Percentiles rank a stretch among this genome's conserved stretches.
These are phyloP conservation scores for Drosophila sp. DNA, from an alignment of 1,140 invertebrate genomes.

Conservation along the genomic window DNA sequence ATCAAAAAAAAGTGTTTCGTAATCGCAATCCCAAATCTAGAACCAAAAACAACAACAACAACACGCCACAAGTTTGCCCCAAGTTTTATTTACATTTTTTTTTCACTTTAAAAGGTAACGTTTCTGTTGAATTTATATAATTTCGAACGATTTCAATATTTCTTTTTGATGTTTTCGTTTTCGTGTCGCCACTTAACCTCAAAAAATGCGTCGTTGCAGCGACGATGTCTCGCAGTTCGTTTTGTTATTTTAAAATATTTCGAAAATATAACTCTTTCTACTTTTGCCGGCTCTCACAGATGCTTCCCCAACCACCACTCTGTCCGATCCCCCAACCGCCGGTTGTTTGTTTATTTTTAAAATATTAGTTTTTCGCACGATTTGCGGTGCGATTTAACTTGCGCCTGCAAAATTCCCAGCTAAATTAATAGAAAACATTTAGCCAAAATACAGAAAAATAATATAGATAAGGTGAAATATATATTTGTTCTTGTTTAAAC, in stretches of 20 bases:
- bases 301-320: slow-evolving; percentile 4
- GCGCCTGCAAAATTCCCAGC: slow-evolving; percentile 12
- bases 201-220: slow-evolving; percentile 52
- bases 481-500: slow-evolving; percentile 7
- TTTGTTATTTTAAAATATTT: slow-evolving; percentile 75
- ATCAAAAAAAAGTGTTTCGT: slow-evolving; percentile 67
- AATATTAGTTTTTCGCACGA: slow-evolving; percentile 73
- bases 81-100: slow-evolving; percentile 45
- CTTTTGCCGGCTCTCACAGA: slow-evolving; percentile 60
- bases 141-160: slow-evolving; percentile 28
- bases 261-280: slow-evolving; percentile 63
- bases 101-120: slow-evolving; percentile 26
- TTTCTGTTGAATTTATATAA: slow-evolving; percentile 51
- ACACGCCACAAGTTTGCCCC: slow-evolving; percentile 38
- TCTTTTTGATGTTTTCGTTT: slow-evolving; percentile 15
- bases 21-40: slow-evolving; percentile 55
- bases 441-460: slow-evolving; percentile 12
- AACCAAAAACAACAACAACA: slow-evolving; percentile 6
- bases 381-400: slow-evolving; percentile 44
- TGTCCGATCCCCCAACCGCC: slow-evolving; percentile 5
- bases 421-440: slow-evolving; percentile 23
- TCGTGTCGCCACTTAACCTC: slow-evolving; percentile 54
- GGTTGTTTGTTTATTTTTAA: slow-evolving; percentile 79
- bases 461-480: slow-evolving; percentile 6
- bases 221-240: slow-evolving; percentile 37